A percentile compares a stretch with the other conserved stretches of the same genome.
These are phyloP conservation scores for Felis chaus DNA, from an alignment of 2,113 vertebrate species.

Conservation along the genomic window DNA sequence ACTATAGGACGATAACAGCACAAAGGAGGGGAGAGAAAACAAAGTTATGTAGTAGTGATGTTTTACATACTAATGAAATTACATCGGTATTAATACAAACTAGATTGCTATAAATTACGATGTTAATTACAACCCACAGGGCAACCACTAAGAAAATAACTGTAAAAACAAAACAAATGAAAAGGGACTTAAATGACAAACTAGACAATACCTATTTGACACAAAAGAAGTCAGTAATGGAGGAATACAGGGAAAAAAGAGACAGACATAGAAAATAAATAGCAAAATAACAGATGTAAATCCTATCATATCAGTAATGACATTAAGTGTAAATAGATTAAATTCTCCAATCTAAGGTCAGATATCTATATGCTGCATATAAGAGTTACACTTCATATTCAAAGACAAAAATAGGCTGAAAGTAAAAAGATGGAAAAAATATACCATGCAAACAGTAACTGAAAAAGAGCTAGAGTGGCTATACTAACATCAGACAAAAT, in stretches of 20 bases:
- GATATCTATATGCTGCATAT: background rate
- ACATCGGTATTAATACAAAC: background rate
- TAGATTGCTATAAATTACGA: background rate
- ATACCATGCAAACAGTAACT: background rate
- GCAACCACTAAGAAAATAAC: background rate
- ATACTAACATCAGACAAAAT: background rate
- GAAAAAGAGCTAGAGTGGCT: background rate
- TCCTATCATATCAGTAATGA: background rate
- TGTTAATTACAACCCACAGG: background rate
- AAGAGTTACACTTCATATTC: background rate
- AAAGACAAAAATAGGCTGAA: background rate
- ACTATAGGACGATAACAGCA: background rate
- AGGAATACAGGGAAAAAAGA: background rate
- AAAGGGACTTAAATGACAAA: slow-evolving; percentile 1
- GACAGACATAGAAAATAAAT: background rate
- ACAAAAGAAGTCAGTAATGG: background rate
- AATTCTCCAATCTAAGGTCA: background rate
- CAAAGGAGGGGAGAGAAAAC: background rate
- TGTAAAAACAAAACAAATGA: background rate
- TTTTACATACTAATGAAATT: background rate
- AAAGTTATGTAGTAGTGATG: background rate
- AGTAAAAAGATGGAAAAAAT: background rate
- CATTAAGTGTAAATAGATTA: background rate
- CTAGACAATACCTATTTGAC: background rate
- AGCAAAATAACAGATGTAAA: background rate